Evolutionary conservation across 2,888 invertebrate genomes (phyloP).

Genomic region (Brachylomia viminalis): DNA sequence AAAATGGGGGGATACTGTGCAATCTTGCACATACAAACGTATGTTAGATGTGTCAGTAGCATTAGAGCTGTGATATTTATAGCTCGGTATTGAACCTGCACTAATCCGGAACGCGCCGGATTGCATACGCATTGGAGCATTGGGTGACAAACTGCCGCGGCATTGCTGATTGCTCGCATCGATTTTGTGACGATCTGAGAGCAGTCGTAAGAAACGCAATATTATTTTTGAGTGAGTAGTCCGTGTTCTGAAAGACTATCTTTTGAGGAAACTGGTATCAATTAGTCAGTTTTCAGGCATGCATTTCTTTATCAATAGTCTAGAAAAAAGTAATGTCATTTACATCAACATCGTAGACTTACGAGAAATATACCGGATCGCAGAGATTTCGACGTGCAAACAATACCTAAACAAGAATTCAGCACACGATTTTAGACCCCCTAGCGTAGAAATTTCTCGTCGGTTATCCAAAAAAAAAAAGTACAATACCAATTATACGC

Average conservation of each 20-base stretch:
- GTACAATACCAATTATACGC: too few species aligned
- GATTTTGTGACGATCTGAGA: conserved; percentile 33
- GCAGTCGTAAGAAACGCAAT: too few species aligned
- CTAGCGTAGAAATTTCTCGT: too few species aligned
- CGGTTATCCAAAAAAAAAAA: too few species aligned
- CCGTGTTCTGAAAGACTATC: too few species aligned
- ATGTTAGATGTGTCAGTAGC: conserved; percentile 71
- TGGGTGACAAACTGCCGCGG: conserved; percentile 66
- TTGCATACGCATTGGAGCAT: conserved; percentile 61
- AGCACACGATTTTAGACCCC: too few species aligned
- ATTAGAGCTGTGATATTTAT: conserved; percentile 81
- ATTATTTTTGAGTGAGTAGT: too few species aligned
- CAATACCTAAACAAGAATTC: too few species aligned
- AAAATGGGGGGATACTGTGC: background rate
- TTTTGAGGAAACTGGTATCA: background rate
- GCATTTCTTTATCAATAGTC: background rate
- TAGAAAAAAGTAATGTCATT: background rate
- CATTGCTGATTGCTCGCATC: conserved; percentile 52
- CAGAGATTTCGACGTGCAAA: too few species aligned
- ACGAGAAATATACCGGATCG: too few species aligned
- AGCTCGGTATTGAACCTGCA: conserved; percentile 71
- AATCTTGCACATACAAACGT: conserved; percentile 54
- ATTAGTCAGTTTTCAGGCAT: background rate
- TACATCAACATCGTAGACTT: too few species aligned
- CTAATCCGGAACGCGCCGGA: conserved; percentile 70